A percentile compares a stretch with the other conserved stretches of the same genome.
Evolutionary conservation across 1,140 invertebrate species (phyloP).

Genomic region (Bombus polaris): DNA sequence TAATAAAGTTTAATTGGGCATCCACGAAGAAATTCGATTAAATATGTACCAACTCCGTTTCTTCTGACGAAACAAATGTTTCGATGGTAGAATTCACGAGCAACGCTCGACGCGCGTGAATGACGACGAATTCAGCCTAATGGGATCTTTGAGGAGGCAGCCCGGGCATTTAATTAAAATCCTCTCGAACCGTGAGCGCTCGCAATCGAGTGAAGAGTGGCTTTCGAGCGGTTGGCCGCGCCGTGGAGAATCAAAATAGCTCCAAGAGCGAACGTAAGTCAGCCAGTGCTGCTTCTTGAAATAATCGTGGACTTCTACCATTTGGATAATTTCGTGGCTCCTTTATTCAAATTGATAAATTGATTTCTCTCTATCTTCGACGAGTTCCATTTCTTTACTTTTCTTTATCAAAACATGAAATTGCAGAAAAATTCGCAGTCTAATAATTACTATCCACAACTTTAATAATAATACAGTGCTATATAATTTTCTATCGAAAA

Average conservation of each 20-base stretch:
- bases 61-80: constrained; percentile 57
- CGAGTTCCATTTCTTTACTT: no score
- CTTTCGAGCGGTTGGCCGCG: constrained; percentile 17
- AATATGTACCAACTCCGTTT: constrained; percentile 6
- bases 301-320: background rate
- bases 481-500: no score
- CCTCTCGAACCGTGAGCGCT: constrained; percentile 57
- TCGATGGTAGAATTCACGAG: constrained; percentile 36
- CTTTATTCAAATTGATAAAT: background rate
- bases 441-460: no score
- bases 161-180: constrained; percentile 68
- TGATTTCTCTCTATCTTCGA: no score
- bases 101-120: constrained; percentile 23
- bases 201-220: constrained; percentile 59
- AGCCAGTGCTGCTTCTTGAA: constrained; percentile 7
- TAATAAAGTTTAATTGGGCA: no score
- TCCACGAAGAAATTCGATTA: constrained; percentile 3
- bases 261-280: background rate
- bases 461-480: no score
- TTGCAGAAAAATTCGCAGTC: no score
- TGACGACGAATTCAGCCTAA: constrained; percentile 43
- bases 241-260: constrained; percentile 38
- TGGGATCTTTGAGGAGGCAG: constrained; percentile 37
- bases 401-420: no score
- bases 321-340: background rate